Evolutionary conservation across 2,888 invertebrate genomes (phyloP).

Genomic region (Linyphia triangularis): DNA sequence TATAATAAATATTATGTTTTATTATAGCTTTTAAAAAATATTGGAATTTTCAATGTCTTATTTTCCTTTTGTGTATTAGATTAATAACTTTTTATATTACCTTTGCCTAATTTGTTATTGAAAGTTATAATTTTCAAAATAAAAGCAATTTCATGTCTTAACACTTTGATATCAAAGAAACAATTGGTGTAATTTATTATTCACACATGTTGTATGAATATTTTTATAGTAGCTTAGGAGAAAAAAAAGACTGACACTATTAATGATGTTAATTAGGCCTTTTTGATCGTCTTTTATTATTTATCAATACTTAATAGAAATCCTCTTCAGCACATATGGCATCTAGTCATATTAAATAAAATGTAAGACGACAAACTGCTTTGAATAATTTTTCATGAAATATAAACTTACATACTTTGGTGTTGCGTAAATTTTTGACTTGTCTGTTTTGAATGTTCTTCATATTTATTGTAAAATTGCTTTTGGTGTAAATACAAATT

Average conservation of each 20-base stretch:
- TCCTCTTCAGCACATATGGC: constrained; percentile 44
- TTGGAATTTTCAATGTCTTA: not conserved
- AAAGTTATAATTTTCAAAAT: constrained; percentile 12
- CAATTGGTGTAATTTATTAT: constrained; percentile 69
- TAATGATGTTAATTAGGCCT: constrained; percentile 62
- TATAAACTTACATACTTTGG: constrained; percentile 64
- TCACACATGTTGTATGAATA: constrained; percentile 72
- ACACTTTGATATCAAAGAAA: constrained; percentile 65
- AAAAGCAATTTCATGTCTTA: constrained; percentile 28
- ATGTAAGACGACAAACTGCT: constrained; percentile 16
- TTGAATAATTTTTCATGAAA: constrained; percentile 59
- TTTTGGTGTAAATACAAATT: constrained; percentile 74
- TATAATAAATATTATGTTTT: not conserved
- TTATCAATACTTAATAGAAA: constrained; percentile 63
- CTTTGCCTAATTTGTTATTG: constrained; percentile 10
- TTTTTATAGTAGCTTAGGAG: constrained; percentile 72
- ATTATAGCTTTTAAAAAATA: no score
- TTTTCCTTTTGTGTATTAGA: not conserved
- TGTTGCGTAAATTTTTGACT: constrained; percentile 68
- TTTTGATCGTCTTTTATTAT: constrained; percentile 60
- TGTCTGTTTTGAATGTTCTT: constrained; percentile 72
- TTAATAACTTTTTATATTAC: not conserved
- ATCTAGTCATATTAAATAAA: constrained; percentile 67
- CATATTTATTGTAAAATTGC: constrained; percentile 75
- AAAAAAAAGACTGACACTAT: constrained; percentile 45